Conservation (phyloP, 2,797 vertebrate species). For the Xyrichtys novacula region DNA sequence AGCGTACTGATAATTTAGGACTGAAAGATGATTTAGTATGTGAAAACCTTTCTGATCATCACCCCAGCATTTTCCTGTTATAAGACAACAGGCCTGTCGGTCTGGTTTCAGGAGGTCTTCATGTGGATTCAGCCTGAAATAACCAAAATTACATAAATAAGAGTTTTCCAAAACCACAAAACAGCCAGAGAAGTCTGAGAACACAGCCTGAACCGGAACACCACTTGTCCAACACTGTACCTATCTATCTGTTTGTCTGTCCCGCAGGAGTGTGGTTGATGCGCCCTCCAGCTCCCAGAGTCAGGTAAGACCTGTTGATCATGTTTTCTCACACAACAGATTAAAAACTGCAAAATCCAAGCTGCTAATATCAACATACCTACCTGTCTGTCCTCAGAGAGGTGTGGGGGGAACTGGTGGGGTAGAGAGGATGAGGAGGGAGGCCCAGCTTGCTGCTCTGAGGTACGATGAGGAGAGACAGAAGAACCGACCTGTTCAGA, state of each 20-base stretch:
- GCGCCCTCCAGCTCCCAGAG: slow-evolving; percentile 60
- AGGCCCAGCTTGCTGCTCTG: slow-evolving; percentile 92
- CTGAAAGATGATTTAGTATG: too few species aligned
- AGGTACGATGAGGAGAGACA: slow-evolving; percentile 94
- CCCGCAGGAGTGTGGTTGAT: slow-evolving; percentile 74
- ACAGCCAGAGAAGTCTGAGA: too few species aligned
- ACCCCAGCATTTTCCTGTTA: too few species aligned
- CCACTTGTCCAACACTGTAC: background rate
- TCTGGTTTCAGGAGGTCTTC: too few species aligned
- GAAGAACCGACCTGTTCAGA: slow-evolving; percentile 86
- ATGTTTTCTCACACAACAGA: background rate
- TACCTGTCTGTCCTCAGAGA: slow-evolving; percentile 37
- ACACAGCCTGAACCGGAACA: too few species aligned
- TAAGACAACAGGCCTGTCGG: too few species aligned
- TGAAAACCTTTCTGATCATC: too few species aligned
- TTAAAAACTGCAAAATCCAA: background rate
- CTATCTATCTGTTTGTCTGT: slow-evolving; percentile 22
- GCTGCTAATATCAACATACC: too few species aligned
- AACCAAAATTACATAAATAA: too few species aligned
- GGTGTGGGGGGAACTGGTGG: background rate
- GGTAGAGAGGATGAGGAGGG: slow-evolving; percentile 89
- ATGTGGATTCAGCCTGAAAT: too few species aligned
- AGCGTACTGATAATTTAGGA: too few species aligned
- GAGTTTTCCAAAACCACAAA: too few species aligned
- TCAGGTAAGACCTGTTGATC: slow-evolving; percentile 73